Base-by-base conservation (phyloP, 2,113 vertebrate genomes). In the Stegastes partitus region DNA sequence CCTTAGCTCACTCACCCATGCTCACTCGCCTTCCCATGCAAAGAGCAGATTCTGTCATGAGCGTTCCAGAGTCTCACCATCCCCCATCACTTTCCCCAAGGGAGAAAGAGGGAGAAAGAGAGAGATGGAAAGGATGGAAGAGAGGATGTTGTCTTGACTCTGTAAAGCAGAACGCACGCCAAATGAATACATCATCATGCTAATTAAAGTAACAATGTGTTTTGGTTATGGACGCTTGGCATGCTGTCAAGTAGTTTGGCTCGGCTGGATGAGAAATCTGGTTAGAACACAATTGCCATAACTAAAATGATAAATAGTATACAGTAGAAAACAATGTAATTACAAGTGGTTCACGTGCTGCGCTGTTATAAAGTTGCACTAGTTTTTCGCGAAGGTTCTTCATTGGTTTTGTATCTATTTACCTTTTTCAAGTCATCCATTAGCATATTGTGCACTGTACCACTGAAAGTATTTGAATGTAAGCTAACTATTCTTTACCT, bases 11-110 rank as follows among this genome's bases (percentile, higher is more conserved):
- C 90, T 90, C 85, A 68, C 71, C 75, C 86, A 82, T 85, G 68
- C 74, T 86, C 57, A 11, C 79, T 82, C n/a, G 66, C 83, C 81
- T 70, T 87, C 82, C 82, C 84, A 83, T 87, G 90, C 79, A 85
- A 89, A 84, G 83, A 90, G 87, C 87, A 91, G 83, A 89, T 87
- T 92, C 89, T 88, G 88, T 91, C 80, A 79, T 89, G 75, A 90
- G 82, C 21, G 31, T 81, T 89, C 64, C 68, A 83, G 56, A 67
- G 75, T 49, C 75, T 82, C 82, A n/a, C 86, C 90, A 74, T 91
- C 92, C 89, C 91, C 91, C 91, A 85, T 25, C 74, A 64, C 77
- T 82, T 77, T 66, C 81, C 87, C 90, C 79, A 42, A 72, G 84
- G 83, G 72, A 68, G 56, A 54, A 62, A 59, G 74, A 69, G n/a